Evolutionary conservation across 1,140 invertebrate genomes (phyloP).

Genomic region (Drosophila neocordata): DNA sequence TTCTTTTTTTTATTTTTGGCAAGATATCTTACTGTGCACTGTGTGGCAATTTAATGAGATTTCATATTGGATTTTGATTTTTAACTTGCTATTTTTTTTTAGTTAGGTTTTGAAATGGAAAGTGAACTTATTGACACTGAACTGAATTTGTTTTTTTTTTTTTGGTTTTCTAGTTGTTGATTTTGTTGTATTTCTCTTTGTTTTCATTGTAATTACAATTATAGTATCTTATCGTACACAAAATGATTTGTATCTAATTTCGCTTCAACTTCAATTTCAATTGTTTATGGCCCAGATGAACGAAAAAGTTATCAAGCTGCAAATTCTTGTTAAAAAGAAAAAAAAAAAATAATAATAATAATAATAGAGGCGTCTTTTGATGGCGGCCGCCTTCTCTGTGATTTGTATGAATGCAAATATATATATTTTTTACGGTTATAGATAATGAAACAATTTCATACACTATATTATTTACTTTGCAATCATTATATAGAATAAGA

Average conservation of each 20-base stretch:
- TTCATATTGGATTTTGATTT: constrained; percentile 37
- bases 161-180: no score
- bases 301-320: constrained; percentile 39
- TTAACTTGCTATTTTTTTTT: constrained; percentile 31
- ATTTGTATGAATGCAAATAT: constrained; percentile 56
- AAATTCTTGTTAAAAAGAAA: constrained; percentile 47
- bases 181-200: no score
- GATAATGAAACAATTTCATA: constrained; percentile 10
- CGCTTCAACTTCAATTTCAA: constrained; percentile 42
- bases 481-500: constrained; percentile 22
- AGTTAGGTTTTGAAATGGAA: constrained; percentile 71
- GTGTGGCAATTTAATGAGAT: constrained; percentile 70
- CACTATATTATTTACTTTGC: constrained; percentile 21
- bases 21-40: constrained; percentile 63
- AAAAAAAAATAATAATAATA: no score
- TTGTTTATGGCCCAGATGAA: constrained; percentile 63
- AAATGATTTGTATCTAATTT: constrained; percentile 54
- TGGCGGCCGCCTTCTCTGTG: constrained; percentile 58
- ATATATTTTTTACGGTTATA: constrained; percentile 41
- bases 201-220: constrained; percentile 41
- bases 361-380: constrained; percentile 42
- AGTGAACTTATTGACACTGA: constrained; percentile 50
- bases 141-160: constrained; percentile 33
- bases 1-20: no score
- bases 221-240: constrained; percentile 49